Evolutionary conservation across 2,113 vertebrate species (phyloP).

Genomic region (Theristicus caerulescens): DNA sequence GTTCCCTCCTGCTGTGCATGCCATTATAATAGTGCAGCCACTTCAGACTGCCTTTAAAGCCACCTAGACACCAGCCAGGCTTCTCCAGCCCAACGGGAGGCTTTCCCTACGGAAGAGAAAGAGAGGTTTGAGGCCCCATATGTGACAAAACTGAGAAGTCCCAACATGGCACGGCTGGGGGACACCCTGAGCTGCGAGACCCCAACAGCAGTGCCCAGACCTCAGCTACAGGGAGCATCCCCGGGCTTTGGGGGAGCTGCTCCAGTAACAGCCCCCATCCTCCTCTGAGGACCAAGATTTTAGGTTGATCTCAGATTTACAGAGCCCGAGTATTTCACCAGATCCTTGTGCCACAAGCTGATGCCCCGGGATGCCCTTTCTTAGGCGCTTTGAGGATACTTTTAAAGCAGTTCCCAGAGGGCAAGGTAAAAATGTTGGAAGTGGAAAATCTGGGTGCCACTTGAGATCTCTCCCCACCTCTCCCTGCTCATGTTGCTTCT

Average conservation of each 20-base stretch:
- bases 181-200: accelerated
- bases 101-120: neutral
- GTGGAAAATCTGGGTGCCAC: neutral
- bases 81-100: neutral
- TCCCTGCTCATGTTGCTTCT: neutral
- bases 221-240: neutral
- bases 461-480: neutral
- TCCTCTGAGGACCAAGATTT: neutral
- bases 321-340: accelerated
- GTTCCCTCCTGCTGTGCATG: constrained; percentile 5
- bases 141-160: neutral
- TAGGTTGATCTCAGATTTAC: neutral
- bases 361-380: neutral
- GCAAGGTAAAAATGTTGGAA: neutral
- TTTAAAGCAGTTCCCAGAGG: neutral
- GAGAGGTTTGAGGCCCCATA: neutral
- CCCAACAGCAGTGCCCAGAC: accelerated
- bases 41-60: constrained; percentile 14
- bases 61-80: constrained; percentile 1
- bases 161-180: accelerated
- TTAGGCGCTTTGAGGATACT: neutral
- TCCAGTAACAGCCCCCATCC: neutral
- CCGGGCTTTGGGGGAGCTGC: neutral
- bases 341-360: no score
- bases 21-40: constrained; percentile 12